Percentiles rank a stretch among this genome's conserved stretches.
These are phyloP conservation scores for Endomychus coccineus DNA, from an alignment of 2,888 invertebrate species.

Conservation along the genomic window DNA sequence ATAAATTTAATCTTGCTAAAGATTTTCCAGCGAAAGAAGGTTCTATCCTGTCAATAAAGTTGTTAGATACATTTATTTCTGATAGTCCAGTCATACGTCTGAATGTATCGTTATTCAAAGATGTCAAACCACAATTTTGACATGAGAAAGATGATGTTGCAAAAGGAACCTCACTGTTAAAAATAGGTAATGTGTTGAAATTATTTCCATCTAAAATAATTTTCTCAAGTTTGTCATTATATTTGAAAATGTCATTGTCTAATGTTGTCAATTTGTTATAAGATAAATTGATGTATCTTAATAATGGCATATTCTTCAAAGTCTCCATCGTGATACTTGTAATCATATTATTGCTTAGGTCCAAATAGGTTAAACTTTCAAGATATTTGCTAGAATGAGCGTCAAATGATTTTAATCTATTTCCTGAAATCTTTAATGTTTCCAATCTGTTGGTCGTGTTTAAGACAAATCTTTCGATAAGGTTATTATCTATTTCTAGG, in stretches of 20 bases:
- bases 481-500: conserved; percentile 62
- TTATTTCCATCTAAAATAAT: conserved; percentile 65
- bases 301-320: conserved; percentile 57
- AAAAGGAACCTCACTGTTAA: conserved; percentile 55
- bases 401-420: conserved; percentile 57
- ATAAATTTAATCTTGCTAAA: conserved; percentile 62
- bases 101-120: conserved; percentile 57
- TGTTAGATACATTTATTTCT: conserved; percentile 57
- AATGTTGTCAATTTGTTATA: conserved; percentile 62
- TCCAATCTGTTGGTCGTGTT: conserved; percentile 57
- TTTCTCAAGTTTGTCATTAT: conserved; percentile 61
- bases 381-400: conserved; percentile 59
- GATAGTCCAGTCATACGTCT: conserved; percentile 64
- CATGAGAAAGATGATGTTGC: conserved; percentile 65
- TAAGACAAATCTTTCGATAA: conserved; percentile 55
- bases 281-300: conserved; percentile 66
- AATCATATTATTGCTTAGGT: conserved; percentile 63
- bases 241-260: conserved; percentile 59
- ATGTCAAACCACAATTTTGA: conserved; percentile 62
- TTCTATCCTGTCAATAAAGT: conserved; percentile 50
- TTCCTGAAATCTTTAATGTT: conserved; percentile 61
- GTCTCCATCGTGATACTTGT: conserved; percentile 61
- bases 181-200: conserved; percentile 61
- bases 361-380: conserved; percentile 56
- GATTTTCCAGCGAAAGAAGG: conserved; percentile 50